phyloP scores from a whole-genome alignment of 2,113 vertebrate genomes.

The Neotoma lepida region DNA sequence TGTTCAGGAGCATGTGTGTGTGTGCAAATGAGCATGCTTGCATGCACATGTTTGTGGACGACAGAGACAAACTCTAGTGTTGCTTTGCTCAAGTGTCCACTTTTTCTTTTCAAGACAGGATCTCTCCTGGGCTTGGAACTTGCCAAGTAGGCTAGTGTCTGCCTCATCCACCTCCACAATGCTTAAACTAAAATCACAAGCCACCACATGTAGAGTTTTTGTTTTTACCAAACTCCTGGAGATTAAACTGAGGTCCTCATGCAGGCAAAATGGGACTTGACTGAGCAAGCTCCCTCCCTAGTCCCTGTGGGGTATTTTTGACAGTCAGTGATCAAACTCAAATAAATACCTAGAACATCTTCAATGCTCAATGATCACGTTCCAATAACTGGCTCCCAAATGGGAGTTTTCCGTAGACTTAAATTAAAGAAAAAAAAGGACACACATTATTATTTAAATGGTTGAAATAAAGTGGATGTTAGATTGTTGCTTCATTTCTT shows the following conservation, averaged over 20 bases:
- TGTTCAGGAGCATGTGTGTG: neutral
- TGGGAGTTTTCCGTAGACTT: neutral
- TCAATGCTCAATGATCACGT: conserved; percentile 14
- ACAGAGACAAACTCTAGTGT: neutral
- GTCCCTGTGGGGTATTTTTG: neutral
- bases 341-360: neutral
- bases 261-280: neutral
- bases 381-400: neutral
- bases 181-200: neutral
- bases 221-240: no score
- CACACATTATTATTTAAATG: conserved; percentile 36
- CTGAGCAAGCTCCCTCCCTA: neutral
- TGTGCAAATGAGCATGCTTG: neutral
- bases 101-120: neutral
- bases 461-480: conserved; percentile 1
- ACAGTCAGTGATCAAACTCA: conserved; percentile 15
- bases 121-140: neutral
- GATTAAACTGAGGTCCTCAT: neutral
- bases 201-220: neutral
- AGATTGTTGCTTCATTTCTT: neutral
- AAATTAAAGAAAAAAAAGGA: neutral
- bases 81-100: neutral
- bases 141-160: neutral
- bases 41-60: neutral
- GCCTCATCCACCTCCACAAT: neutral